Percentiles rank a stretch among this genome's conserved stretches.
Conservation (phyloP, 2,888 invertebrate genomes). For the Tachina fera region DNA sequence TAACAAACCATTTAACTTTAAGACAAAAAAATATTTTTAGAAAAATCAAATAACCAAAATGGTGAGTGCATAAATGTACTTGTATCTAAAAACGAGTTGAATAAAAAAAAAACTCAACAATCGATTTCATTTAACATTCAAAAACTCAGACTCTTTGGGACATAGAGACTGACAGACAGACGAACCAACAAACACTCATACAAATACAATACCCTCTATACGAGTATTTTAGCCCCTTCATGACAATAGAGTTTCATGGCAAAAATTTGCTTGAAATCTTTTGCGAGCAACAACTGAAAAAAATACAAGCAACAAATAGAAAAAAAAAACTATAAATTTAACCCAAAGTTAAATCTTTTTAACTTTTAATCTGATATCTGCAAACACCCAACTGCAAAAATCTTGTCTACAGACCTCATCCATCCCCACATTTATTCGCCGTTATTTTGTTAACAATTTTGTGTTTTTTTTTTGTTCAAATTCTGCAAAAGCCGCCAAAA, state of each 20-base stretch:
- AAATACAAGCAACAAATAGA: background rate
- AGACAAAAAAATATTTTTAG: constrained; percentile 14
- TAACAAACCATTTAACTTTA: constrained; percentile 65
- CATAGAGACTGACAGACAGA: constrained; percentile 18
- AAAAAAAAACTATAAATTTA: constrained; percentile 33
- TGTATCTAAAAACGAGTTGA: constrained; percentile 21
- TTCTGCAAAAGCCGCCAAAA: constrained; percentile 58
- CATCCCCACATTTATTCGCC: constrained; percentile 37
- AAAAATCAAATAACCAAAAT: constrained; percentile 40
- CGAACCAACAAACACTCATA: background rate
- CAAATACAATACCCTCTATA: too few species aligned
- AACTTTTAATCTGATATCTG: constrained; percentile 62
- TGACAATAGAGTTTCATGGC: constrained; percentile 35
- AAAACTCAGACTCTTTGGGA: constrained; percentile 46
- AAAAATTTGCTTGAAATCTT: constrained; percentile 26
- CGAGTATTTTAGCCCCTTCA: background rate
- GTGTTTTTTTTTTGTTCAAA: background rate
- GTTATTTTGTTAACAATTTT: constrained; percentile 46
- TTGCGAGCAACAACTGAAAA: constrained; percentile 20
- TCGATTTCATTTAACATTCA: constrained; percentile 63
- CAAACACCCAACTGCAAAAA: constrained; percentile 14
- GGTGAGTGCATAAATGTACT: constrained; percentile 69
- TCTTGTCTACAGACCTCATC: constrained; percentile 27
- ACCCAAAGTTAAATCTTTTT: constrained; percentile 52
- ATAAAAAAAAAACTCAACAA: constrained; percentile 25